Base-by-base conservation (phyloP, 1,140 invertebrate species). In the Acromyrmex charruanus region DNA sequence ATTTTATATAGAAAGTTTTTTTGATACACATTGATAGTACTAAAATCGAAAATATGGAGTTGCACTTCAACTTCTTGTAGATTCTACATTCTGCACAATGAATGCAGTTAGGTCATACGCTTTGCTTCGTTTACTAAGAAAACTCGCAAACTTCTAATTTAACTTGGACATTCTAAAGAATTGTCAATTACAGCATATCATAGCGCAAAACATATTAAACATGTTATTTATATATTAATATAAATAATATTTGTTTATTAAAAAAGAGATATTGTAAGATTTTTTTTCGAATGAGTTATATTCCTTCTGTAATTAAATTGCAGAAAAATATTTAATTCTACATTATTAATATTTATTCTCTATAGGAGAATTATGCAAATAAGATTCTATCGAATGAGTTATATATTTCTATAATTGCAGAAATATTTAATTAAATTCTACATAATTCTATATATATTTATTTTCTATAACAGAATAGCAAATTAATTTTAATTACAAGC, bases 1-100 rank as follows among this genome's bases (percentile, higher is more conserved):
- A 84, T 84, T 89, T 21, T 65, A 9, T 80, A 69, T 69, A 87
- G 9, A 61, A 72, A 77, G 14, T 21, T 59, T 51, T 58, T 61
- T 63, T 77, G 6, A 35, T 35, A 71, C 77, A 74, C 21, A 81
- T 53, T 65, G 25, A 79, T 66, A 81, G 55, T 79, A 79, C 28
- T 51, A 65, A 79, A 79, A 55, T 55, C 14, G 14, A 55, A 75
- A 44, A 58, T 55, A 68, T 12, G 72, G 44, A 61, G 21, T 53
- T 75, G 10, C 31, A 53, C 12, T 69, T 28, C 35, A n/a, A 59
- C 25, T 53, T 58, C 25, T 49, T 74, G 7, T 53, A 44, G 53
- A 82, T 28, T 74, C 18, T 25, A 55, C 25, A 44, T 81, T 44
- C 28, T 49, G 51, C 79, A 44, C 31, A 72, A 81, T 72, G 35